Evolutionary conservation across 2,113 vertebrate species (phyloP).

Genomic region (Neodon shergylaensis): DNA sequence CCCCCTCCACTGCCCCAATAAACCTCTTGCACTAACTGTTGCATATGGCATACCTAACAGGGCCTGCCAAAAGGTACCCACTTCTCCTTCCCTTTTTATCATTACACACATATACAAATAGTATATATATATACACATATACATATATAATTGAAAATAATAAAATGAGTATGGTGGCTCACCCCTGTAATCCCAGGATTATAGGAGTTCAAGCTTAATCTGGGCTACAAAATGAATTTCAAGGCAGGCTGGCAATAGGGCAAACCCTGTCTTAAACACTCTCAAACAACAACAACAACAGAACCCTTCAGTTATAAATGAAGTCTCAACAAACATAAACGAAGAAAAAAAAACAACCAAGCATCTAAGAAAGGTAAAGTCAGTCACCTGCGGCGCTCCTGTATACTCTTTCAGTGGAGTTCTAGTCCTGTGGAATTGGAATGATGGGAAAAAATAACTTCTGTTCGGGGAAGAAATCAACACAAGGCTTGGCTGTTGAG

Average conservation of each 20-base stretch:
- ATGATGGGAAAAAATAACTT: background rate
- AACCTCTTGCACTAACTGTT: no score
- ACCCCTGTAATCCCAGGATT: background rate
- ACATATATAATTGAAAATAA: no score
- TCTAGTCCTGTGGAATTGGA: background rate
- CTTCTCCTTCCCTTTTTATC: no score
- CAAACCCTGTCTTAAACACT: background rate
- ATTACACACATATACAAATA: no score
- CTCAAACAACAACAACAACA: background rate
- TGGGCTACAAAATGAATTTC: background rate
- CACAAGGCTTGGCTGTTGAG: background rate
- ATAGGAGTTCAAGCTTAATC: background rate
- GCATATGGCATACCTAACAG: no score
- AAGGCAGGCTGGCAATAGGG: background rate
- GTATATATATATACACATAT: no score
- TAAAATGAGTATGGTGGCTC: background rate
- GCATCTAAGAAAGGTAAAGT: background rate
- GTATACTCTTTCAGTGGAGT: background rate
- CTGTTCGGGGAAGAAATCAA: constrained; percentile 34
- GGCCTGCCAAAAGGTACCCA: no score
- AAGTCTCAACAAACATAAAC: background rate
- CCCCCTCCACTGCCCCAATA: no score
- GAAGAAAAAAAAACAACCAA: background rate
- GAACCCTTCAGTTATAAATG: background rate
- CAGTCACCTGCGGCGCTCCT: background rate